A percentile compares a stretch with the other conserved stretches of the same genome.
phyloP scores from a whole-genome alignment of 2,797 vertebrate species.

The Pempheris klunzingeri region DNA sequence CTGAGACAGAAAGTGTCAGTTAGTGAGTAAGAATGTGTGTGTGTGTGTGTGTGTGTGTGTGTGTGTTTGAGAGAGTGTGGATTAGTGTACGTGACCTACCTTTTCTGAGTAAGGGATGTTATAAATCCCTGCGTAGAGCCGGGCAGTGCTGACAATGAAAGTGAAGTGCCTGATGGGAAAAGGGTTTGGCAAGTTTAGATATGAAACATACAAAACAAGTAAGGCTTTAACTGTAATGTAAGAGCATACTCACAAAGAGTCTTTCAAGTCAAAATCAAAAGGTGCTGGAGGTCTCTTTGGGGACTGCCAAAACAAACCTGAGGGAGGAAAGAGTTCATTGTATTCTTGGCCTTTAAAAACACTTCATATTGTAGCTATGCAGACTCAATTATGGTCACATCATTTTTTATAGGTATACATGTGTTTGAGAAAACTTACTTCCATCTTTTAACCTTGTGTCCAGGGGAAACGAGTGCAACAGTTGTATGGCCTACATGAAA shows the following conservation, averaged over 20 bases:
- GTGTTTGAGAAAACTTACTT: slow-evolving; percentile 87
- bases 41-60: background rate
- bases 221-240: background rate
- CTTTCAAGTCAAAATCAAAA: slow-evolving; percentile 93
- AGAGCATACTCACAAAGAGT: slow-evolving; percentile 91
- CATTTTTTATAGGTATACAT: background rate
- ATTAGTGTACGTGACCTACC: slow-evolving; percentile 76
- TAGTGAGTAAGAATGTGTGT: background rate
- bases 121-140: slow-evolving; percentile 92
- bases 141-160: slow-evolving; percentile 92
- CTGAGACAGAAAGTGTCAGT: slow-evolving; percentile 72
- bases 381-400: background rate
- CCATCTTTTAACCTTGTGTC: slow-evolving; percentile 98
- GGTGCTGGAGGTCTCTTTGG: slow-evolving; percentile 96
- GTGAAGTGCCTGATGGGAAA: slow-evolving; percentile 88
- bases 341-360: background rate
- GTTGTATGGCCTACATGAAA: slow-evolving; percentile 90
- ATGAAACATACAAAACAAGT: background rate
- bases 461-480: slow-evolving; percentile 96
- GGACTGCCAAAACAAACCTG: slow-evolving; percentile 99
- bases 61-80: background rate
- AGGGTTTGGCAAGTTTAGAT: slow-evolving; percentile 14
- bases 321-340: slow-evolving; percentile 41
- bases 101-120: slow-evolving; percentile 91
- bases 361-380: background rate